Base-by-base conservation (phyloP, 2,888 invertebrate species). In the Podabrus alpinus region DNA sequence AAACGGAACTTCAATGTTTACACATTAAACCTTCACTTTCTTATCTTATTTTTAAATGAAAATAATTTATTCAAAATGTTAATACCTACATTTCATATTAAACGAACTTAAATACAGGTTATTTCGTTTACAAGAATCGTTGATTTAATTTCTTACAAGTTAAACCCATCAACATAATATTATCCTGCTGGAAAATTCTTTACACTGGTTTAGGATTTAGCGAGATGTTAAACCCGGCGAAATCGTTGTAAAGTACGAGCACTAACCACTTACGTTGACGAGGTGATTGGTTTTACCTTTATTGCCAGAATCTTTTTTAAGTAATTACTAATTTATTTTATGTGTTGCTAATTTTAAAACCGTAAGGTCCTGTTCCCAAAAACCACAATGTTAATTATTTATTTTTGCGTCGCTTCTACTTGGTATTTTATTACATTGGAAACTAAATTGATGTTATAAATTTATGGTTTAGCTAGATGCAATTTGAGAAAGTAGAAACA, bases 11-110 rank as follows among this genome's bases (percentile, higher is more conserved):
- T 71, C 61, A 45, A 60, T 71, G 62, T 74, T 70, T 61, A 29
- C 19, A 74, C 74, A 21, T 71, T 59, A 64, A 69, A 72, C 68
- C 19, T 19, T 68, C 66, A 59, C 69, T 59, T 69, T 73, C 59
- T 68, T 59, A 64, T 69, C 16, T 69, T 19, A 69, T 73, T 66
- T 45, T 17, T 45, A 69, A 72, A 59, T 69, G 45, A 64, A 16
- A 69, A 68, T 64, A 21, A 61, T 25, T 69, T 16, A 21, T 24
- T 61, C 24, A 16, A 19, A 16, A 21, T 15, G 24, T 24, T n/a
- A 19, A 17, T 21, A 17, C 13, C 66, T 66, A n/a, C n/a, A 45
- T n/a, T 45, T 45, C 45, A 45, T 45, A 45, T 45, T 45, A 45
- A 45, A 45, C 45, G 45, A 45, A 45, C 45, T 45, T 45, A 45